Conservation (phyloP, 1,140 invertebrate species). For the Venturia canescens region DNA sequence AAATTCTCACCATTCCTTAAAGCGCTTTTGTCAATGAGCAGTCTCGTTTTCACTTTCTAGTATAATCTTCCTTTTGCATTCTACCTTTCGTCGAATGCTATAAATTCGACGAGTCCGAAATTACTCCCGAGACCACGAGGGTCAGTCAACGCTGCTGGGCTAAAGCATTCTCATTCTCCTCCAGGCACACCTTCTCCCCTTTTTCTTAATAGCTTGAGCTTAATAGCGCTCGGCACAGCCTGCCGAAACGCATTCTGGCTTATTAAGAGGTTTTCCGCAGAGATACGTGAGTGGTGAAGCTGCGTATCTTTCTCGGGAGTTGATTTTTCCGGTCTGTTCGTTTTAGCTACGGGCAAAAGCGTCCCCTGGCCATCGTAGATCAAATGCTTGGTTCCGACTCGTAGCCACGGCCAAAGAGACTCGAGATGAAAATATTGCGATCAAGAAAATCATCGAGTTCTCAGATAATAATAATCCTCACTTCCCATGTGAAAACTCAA, state of each 20-base stretch:
- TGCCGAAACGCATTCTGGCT: conserved; percentile 52
- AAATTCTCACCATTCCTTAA: too few relatives aligned
- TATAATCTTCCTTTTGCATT: neutral
- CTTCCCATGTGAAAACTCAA: too few relatives aligned
- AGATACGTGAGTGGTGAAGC: neutral
- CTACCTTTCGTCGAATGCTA: too few relatives aligned
- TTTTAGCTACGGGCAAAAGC: conserved; percentile 36
- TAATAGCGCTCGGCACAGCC: conserved; percentile 41
- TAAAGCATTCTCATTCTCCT: neutral
- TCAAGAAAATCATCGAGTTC: too few relatives aligned
- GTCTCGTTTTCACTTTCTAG: neutral
- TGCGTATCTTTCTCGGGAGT: conserved; percentile 12
- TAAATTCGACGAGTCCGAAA: too few relatives aligned
- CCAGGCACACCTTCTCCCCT: neutral
- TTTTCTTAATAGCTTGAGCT: conserved; percentile 28
- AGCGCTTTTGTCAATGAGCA: too few relatives aligned
- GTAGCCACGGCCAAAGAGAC: neutral
- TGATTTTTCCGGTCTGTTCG: conserved; percentile 1
- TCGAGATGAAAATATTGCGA: too few relatives aligned
- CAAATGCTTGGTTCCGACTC: conserved; percentile 44
- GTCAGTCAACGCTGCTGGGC: neutral
- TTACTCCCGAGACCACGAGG: too few relatives aligned
- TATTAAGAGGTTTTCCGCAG: conserved; percentile 49
- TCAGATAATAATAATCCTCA: too few relatives aligned
- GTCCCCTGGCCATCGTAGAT: conserved; percentile 66